These are phyloP conservation scores for Anolis apletophallus DNA, from an alignment of 2,797 vertebrate genomes.

Conservation along the genomic window DNA sequence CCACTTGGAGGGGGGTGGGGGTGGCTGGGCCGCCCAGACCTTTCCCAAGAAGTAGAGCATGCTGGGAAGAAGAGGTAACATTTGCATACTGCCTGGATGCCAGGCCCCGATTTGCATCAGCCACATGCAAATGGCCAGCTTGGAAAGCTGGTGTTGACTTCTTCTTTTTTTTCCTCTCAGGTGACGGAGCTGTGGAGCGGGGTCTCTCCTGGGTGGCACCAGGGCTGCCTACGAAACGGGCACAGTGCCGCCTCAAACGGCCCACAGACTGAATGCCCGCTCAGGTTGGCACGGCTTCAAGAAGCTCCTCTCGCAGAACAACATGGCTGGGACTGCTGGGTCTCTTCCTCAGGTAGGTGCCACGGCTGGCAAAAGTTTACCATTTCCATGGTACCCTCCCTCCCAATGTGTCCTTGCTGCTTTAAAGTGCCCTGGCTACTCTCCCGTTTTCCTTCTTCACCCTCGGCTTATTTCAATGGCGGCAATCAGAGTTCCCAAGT, in stretches of 20 bases:
- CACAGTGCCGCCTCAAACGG: rapidly evolving
- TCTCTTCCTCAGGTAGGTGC: neutral
- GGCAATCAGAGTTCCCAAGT: too few relatives aligned
- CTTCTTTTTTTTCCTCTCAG: neutral
- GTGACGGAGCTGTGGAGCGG: neutral
- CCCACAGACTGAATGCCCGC: neutral
- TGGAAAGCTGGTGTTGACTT: neutral
- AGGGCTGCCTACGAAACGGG: neutral
- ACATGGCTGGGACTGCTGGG: slow-evolving; percentile 3
- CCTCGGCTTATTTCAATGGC: too few relatives aligned
- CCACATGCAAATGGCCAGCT: slow-evolving; percentile 4
- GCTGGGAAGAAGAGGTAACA: neutral
- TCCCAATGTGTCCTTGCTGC: too few relatives aligned
- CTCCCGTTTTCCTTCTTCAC: too few relatives aligned
- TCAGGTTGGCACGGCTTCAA: neutral
- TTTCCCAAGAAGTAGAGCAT: too few relatives aligned
- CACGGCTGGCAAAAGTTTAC: too few relatives aligned
- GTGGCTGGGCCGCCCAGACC: too few relatives aligned
- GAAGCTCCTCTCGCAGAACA: neutral
- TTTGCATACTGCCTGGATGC: neutral
- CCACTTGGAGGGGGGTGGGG: too few relatives aligned
- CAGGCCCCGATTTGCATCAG: slow-evolving; percentile 2
- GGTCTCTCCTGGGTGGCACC: rapidly evolving
- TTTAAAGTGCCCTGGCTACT: too few relatives aligned
- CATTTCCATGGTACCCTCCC: too few relatives aligned